Evolutionary conservation across 1,140 invertebrate species (phyloP).

Genomic region (Eueides isabella): DNA sequence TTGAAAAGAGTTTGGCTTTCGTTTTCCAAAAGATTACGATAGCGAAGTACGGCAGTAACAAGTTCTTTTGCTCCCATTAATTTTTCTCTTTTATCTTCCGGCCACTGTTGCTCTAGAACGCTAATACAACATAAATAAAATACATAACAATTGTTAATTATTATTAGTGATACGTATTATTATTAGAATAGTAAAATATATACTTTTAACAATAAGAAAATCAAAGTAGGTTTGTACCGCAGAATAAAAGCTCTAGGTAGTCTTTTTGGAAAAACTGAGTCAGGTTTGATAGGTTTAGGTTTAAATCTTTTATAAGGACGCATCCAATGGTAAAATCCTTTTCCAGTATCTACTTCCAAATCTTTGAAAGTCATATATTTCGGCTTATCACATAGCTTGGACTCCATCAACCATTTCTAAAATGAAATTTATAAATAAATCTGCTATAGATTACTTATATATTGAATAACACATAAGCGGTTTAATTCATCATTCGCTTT

Average conservation of each 20-base stretch:
- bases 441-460: not conserved
- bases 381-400: conserved; percentile 60
- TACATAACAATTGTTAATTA: not conserved
- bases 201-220: conserved; percentile 2
- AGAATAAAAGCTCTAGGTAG: conserved; percentile 64
- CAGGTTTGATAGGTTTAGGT: conserved; percentile 54
- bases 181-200: not conserved
- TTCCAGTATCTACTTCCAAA: conserved; percentile 62
- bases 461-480: not conserved
- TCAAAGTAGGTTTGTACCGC: conserved; percentile 46
- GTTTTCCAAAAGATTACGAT: conserved; percentile 55
- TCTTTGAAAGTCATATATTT: conserved; percentile 63
- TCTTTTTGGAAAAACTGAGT: conserved; percentile 54
- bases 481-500: not conserved
- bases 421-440: conserved; percentile 27
- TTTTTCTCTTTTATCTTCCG: conserved; percentile 46
- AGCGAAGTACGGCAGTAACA: conserved; percentile 56
- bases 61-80: conserved; percentile 66
- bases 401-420: conserved; percentile 75
- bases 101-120: conserved; percentile 67
- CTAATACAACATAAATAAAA: conserved; percentile 38
- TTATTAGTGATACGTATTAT: too few species aligned
- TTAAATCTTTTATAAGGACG: conserved; percentile 65
- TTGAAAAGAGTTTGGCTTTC: conserved; percentile 53
- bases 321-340: conserved; percentile 79